phyloP scores from a whole-genome alignment of 2,113 vertebrate genomes.

The Ophthalmolycus amberensis region DNA sequence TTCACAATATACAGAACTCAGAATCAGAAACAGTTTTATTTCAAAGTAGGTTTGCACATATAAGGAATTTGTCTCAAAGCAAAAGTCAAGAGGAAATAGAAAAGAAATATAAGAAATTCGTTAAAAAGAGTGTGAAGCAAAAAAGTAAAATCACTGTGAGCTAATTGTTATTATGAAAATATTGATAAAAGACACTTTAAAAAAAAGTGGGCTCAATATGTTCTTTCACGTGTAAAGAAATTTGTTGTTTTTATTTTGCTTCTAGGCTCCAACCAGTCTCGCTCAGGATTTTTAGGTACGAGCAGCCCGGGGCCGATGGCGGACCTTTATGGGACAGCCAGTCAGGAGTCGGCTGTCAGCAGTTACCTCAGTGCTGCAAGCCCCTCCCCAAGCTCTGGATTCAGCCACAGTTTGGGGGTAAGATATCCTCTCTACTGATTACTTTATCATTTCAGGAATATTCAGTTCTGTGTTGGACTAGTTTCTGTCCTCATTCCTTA shows the following conservation, averaged over 20 bases:
- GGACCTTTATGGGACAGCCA: constrained; percentile 94
- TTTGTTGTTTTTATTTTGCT: constrained; percentile 1
- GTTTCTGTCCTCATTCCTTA: background rate
- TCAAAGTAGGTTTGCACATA: background rate
- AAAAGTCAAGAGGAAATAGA: background rate
- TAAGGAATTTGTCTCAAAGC: background rate
- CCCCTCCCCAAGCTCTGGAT: constrained; percentile 95
- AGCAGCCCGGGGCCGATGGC: constrained; percentile 99
- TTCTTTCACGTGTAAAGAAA: background rate
- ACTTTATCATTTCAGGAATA: background rate
- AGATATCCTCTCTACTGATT: constrained; percentile 35
- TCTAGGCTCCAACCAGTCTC: constrained; percentile 93
- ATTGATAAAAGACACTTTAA: background rate
- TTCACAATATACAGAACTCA: background rate
- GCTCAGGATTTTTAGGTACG: constrained; percentile 96
- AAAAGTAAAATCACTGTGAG: background rate
- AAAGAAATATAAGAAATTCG: background rate
- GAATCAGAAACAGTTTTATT: background rate
- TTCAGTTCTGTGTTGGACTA: background rate
- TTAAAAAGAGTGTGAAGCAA: background rate
- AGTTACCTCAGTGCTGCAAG: constrained; percentile 99
- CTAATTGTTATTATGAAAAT: background rate
- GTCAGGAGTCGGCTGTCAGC: constrained; percentile 97
- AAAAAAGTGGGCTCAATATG: background rate
- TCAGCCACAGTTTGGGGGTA: constrained; percentile 97